Evolutionary conservation across 2,888 invertebrate species (phyloP).

Genomic region (Ferrisia virgata): DNA sequence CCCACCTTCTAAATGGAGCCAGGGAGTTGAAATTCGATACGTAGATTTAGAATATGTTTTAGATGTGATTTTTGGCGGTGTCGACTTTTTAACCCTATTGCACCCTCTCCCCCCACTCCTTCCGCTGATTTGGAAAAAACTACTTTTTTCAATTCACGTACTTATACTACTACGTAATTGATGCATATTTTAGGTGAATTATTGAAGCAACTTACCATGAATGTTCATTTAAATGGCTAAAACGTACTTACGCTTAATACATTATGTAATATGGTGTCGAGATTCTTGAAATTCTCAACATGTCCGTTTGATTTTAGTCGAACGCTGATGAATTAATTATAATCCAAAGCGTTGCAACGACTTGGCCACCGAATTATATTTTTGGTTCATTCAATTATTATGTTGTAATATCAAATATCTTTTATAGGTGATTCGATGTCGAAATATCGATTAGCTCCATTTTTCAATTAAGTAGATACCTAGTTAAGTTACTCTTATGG

Average conservation of each 20-base stretch:
- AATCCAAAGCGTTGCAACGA: not conserved
- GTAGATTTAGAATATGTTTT: no score
- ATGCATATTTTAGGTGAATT: not conserved
- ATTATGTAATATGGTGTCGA: not conserved
- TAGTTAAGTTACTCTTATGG: no score
- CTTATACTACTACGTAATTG: no score
- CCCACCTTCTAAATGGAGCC: no score
- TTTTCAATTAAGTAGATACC: not conserved
- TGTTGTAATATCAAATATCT: not conserved
- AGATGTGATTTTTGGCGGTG: no score
- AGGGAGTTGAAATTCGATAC: no score
- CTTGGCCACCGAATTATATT: not conserved
- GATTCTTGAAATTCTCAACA: slow-evolving; percentile 6
- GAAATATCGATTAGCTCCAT: not conserved
- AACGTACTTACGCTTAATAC: not conserved
- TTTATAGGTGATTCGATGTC: not conserved
- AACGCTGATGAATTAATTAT: not conserved
- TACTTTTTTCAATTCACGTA: no score
- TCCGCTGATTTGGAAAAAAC: no score
- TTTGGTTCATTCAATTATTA: not conserved
- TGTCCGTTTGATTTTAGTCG: not conserved
- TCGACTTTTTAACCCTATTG: no score
- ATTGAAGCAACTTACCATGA: not conserved
- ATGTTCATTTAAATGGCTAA: slow-evolving; percentile 5
- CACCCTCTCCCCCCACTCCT: no score